Percentiles rank a stretch among this genome's conserved stretches.
Conservation (phyloP, 1,140 invertebrate genomes). For the Pachypeltis micranthus region DNA sequence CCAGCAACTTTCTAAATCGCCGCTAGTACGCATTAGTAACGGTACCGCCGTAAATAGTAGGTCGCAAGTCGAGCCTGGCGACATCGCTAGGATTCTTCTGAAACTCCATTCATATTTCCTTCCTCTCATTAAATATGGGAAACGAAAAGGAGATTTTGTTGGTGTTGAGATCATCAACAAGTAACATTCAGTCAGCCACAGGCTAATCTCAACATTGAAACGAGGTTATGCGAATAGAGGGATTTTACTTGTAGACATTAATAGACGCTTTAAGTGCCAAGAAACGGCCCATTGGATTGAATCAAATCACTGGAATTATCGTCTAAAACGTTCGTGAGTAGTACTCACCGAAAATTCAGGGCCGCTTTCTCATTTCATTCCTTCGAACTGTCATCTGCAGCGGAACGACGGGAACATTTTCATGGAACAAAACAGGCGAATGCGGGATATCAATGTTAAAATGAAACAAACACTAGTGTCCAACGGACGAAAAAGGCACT, state of each 20-base stretch:
- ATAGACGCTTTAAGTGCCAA: neutral
- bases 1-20: neutral
- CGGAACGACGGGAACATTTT: slow-evolving; percentile 18
- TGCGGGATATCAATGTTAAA: neutral
- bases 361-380: slow-evolving; percentile 26
- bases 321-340: slow-evolving; percentile 23
- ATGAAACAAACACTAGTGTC: neutral
- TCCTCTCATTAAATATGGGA: neutral
- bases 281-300: neutral
- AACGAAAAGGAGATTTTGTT: neutral
- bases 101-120: too few species aligned
- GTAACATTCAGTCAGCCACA: neutral
- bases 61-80: neutral
- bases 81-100: neutral
- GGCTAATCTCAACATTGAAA: neutral
- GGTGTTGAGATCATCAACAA: neutral
- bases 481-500: slow-evolving; percentile 2
- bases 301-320: neutral
- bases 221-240: neutral
- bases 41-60: neutral
- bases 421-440: neutral
- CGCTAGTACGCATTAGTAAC: neutral
- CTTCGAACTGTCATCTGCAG: slow-evolving; percentile 25
- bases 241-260: neutral
- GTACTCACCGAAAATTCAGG: slow-evolving; percentile 27